phyloP scores from a whole-genome alignment of 2,113 vertebrate genomes.

The Pundamilia nyererei region DNA sequence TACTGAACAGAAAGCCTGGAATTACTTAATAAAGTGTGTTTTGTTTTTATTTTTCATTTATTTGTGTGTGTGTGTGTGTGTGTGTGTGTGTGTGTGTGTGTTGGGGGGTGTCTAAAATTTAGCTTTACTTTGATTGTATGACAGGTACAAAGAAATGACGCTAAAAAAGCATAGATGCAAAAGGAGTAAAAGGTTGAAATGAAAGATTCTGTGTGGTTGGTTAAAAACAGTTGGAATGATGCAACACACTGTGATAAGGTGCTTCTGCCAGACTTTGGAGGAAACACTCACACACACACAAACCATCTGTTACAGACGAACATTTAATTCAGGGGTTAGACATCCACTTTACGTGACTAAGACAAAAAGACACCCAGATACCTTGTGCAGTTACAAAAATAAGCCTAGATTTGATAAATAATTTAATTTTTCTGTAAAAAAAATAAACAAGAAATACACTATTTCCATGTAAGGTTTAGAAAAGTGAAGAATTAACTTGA shows the following conservation, averaged over 20 bases:
- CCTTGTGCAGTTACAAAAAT: background rate
- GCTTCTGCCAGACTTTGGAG: conserved; percentile 39
- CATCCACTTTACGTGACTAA: conserved; percentile 35
- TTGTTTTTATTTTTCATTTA: background rate
- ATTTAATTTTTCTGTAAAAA: background rate
- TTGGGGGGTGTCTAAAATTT: background rate
- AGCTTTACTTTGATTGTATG: background rate
- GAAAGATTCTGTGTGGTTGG: conserved; percentile 3
- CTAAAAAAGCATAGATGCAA: background rate
- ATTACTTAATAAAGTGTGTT: background rate
- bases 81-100: background rate
- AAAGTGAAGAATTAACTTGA: background rate
- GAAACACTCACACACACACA: conserved; percentile 14
- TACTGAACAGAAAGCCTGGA: background rate
- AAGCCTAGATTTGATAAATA: background rate
- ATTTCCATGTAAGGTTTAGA: background rate
- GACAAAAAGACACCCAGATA: conserved; percentile 15
- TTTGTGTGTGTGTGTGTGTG: background rate
- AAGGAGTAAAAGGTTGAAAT: background rate
- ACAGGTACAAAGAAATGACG: background rate
- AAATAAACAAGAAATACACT: background rate
- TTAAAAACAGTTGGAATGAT: conserved; percentile 32
- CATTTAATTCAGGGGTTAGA: conserved; percentile 29
- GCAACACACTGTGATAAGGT: conserved; percentile 35
- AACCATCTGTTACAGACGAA: conserved; percentile 49